phyloP scores from a whole-genome alignment of 2,888 invertebrate genomes.

The Dendrolimus houi region DNA sequence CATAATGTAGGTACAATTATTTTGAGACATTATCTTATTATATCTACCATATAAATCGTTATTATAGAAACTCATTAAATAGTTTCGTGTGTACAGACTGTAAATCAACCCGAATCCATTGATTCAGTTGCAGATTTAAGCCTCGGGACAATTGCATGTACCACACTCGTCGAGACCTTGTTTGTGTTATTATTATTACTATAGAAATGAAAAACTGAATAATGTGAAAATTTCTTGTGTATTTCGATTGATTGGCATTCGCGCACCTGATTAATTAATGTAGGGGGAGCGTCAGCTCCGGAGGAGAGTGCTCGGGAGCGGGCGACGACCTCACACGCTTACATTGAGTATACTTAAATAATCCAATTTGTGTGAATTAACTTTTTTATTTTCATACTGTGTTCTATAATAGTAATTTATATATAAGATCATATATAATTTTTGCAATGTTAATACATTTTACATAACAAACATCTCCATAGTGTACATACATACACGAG shows the following conservation, averaged over 20 bases:
- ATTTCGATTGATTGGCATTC: constrained; percentile 60
- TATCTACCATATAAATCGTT: too few species aligned
- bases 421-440: constrained; percentile 75
- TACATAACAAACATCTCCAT: constrained; percentile 73
- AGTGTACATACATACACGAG: constrained; percentile 68
- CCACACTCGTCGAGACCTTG: constrained; percentile 7
- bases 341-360: constrained; percentile 59
- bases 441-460: constrained; percentile 76
- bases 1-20: too few species aligned
- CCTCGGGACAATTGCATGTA: neutral
- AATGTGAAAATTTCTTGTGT: constrained; percentile 65
- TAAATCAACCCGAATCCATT: too few species aligned
- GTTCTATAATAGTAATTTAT: constrained; percentile 76
- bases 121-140: too few species aligned
- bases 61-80: too few species aligned
- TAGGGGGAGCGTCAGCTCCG: constrained; percentile 38
- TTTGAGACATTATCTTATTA: too few species aligned
- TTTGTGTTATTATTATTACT: constrained; percentile 3
- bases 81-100: too few species aligned
- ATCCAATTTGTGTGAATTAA: constrained; percentile 71
- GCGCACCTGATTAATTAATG: constrained; percentile 48
- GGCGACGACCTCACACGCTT: constrained; percentile 45
- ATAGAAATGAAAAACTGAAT: constrained; percentile 58
- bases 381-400: constrained; percentile 75
- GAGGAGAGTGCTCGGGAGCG: constrained; percentile 31